Evolutionary conservation across 2,113 vertebrate genomes (phyloP), one percentile per base, ranked within the genome.

Genomic region (Heloderma charlesbogerti): DNA sequence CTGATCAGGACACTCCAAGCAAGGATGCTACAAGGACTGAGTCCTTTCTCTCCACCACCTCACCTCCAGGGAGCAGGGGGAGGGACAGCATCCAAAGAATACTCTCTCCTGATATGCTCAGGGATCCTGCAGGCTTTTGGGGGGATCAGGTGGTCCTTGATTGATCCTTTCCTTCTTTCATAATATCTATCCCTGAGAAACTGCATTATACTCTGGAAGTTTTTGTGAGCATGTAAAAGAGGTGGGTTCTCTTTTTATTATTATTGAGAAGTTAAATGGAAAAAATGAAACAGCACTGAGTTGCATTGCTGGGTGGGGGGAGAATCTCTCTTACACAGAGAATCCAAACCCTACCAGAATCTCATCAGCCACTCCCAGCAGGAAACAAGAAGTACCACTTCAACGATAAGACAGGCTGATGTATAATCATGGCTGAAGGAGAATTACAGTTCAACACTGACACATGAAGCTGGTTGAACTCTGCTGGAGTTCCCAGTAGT

Each of bases 391-490:
- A 77, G 86, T 43, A 27, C 72, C 12, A 43, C 51, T 87, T 87
- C 60, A 87, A 25, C 1, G 12, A 77, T 63, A 77, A 18, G 51
- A 60, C 86, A 87, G 86, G 72, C 86, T 60, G 54, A 77, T 2
- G 37, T 77, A 87, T 77, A 77, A 77, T 87, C 86, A 87, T 27
- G 51, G 72, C 86, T 77, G 34, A 77, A 63, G 72, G n/a, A 87
- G 86, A 87, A 77, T 87, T 87, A 87, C 72, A 87, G 72, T 43
- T 60, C 72, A 75, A 8, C 1, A 18, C n/a, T 2, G 54, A 25
- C 71, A 77, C 86, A 43, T 4, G 31, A 87, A 51, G 51, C 54
- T 37, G 72, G 72, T 43, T 87, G 72, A 63, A 60, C n/a, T 57
- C 37, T 4, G n/a, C 72, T 31, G 51, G 86, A 87, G 54, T 29